These are phyloP conservation scores for Rhadina sibilatrix DNA, from an alignment of 2,113 vertebrate genomes.

Conservation along the genomic window DNA sequence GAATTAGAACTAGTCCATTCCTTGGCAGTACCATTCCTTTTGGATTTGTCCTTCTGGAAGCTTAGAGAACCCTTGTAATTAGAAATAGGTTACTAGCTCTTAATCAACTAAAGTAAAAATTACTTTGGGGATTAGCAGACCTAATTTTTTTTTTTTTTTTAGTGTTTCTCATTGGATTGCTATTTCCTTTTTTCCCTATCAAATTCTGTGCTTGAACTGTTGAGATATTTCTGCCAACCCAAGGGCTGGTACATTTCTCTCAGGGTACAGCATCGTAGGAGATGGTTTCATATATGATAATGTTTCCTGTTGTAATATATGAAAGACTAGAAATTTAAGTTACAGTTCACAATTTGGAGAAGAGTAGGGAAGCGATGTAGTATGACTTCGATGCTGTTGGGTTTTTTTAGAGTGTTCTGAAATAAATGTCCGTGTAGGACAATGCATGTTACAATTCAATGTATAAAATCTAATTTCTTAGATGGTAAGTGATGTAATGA, in stretches of 20 bases:
- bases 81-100: slow-evolving; percentile 52
- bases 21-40: background rate
- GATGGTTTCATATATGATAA: background rate
- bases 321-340: background rate
- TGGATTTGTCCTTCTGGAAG: slow-evolving; percentile 53
- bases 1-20: background rate
- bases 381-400: background rate
- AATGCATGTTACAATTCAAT: background rate
- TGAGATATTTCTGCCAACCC: background rate
- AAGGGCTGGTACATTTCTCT: background rate
- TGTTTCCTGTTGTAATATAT: background rate
- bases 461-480: background rate
- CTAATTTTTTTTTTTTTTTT: background rate
- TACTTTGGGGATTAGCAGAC: slow-evolving; percentile 26
- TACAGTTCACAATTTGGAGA: background rate
- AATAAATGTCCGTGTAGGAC: background rate
- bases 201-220: background rate
- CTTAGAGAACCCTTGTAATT: background rate
- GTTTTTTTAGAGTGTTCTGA: background rate
- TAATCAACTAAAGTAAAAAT: slow-evolving; percentile 51
- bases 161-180: background rate
- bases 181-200: background rate
- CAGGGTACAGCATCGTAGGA: background rate
- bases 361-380: background rate
- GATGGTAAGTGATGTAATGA: background rate